Evolutionary conservation across 2,888 invertebrate species (phyloP), one percentile per base, ranked within the genome.

Genomic region (Phorcus lineatus): DNA sequence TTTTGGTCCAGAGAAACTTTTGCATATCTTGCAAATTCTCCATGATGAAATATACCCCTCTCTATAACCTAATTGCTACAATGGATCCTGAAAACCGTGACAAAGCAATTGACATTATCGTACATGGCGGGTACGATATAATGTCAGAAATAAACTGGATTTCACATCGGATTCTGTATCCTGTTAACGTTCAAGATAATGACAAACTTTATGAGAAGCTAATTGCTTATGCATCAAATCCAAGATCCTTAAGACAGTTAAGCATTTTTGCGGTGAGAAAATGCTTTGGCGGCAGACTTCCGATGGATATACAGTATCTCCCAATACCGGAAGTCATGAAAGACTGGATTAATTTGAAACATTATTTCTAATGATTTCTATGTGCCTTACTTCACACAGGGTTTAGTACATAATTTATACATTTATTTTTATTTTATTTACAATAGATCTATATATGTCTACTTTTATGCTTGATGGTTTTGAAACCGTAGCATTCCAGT

Each of bases 71-170:
- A 3, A 40, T 36, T 9, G 36, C 19, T 28, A 40, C n/a, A 24
- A 11, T 36, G 19, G 57, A 57, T 57, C 2, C 4, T 17, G 28
- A 31, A 31, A 36, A n/a, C n/a, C 28, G 70, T 2, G 40, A 70
- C 16, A 16, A 17, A n/a, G 70, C 70, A n/a, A 19, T 70, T n/a
- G 70, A 70, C 19, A 36, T 70, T n/a, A 36, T 36, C 4, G n/a
- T 70, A 19, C n/a, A 16, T 13, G 70, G 36, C n/a, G 70, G 70
- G 28, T 70, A 70, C 36, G 70, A 70, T 40, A 70, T 70, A 31
- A 31, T 11, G 70, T 36, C 40, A 19, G 70, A 70, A n/a, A 36
- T 70, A 4, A 36, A 19, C 16, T 70, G 70, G 70, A 70, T 70
- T n/a, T 16, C 36, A 19, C 19, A 70, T 36, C 31, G 19, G 11